Evolutionary conservation across 2,888 invertebrate genomes (phyloP).

Genomic region (Acanthoscelides obtectus): DNA sequence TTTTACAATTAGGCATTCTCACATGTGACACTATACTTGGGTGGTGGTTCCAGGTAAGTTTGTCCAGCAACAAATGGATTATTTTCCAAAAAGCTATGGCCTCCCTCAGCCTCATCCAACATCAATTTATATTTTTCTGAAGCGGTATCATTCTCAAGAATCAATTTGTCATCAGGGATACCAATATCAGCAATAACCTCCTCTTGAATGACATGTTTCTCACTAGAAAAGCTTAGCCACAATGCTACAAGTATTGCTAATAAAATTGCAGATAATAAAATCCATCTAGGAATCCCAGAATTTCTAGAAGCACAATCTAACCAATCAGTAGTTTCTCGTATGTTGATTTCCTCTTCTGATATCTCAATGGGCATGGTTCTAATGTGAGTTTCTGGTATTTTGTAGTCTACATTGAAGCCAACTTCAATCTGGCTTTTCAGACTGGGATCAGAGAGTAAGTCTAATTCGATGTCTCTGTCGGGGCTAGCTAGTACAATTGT

Average conservation of each 20-base stretch:
- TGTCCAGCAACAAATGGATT: background rate
- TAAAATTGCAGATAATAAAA: slow-evolving; percentile 45
- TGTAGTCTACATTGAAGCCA: slow-evolving; percentile 38
- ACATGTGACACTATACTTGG: slow-evolving; percentile 30
- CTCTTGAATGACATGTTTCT: slow-evolving; percentile 26
- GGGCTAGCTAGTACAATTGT: slow-evolving; percentile 33
- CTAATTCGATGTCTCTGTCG: slow-evolving; percentile 37
- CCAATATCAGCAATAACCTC: slow-evolving; percentile 19
- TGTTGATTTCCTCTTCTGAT: slow-evolving; percentile 9
- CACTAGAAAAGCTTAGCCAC: slow-evolving; percentile 47
- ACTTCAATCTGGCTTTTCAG: slow-evolving; percentile 39
- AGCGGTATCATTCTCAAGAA: slow-evolving; percentile 8
- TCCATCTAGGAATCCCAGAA: slow-evolving; percentile 50
- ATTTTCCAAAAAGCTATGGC: background rate
- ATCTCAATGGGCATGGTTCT: slow-evolving; percentile 40
- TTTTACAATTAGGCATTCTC: slow-evolving; percentile 31
- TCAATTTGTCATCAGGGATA: slow-evolving; percentile 24
- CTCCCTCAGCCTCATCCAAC: background rate
- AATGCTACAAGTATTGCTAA: slow-evolving; percentile 48
- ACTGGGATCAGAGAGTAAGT: slow-evolving; percentile 40
- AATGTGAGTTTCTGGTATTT: slow-evolving; percentile 43
- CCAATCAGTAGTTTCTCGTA: slow-evolving; percentile 35
- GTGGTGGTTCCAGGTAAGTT: slow-evolving; percentile 19
- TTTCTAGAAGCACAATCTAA: slow-evolving; percentile 46
- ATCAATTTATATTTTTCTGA: background rate